These are phyloP conservation scores for Conomelus anceps DNA, from an alignment of 2,888 invertebrate genomes.

Conservation along the genomic window DNA sequence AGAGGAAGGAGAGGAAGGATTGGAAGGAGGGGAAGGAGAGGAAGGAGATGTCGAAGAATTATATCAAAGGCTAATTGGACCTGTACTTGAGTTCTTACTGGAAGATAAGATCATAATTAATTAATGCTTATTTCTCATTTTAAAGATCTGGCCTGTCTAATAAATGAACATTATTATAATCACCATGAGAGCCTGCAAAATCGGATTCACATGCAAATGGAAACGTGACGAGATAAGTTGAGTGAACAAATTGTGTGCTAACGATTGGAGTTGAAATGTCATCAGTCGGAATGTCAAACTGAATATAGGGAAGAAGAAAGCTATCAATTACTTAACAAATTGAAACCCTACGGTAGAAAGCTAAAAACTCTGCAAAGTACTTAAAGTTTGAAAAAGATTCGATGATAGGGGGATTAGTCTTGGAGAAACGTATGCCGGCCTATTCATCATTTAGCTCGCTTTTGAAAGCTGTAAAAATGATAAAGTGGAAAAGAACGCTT, in stretches of 20 bases:
- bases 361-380: neutral
- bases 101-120: no score
- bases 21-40: no score
- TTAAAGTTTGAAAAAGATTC: neutral
- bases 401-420: neutral
- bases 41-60: slow-evolving; percentile 8
- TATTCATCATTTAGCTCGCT: neutral
- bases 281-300: neutral
- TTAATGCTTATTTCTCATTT: no score
- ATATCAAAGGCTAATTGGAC: no score
- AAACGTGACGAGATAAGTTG: neutral
- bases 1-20: slow-evolving; percentile 1
- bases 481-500: neutral
- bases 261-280: neutral
- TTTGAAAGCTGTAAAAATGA: neutral
- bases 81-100: no score
- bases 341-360: neutral
- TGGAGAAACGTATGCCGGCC: neutral
- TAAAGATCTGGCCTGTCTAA: no score
- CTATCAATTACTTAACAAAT: neutral
- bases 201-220: neutral
- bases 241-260: neutral
- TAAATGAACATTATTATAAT: neutral
- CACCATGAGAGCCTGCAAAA: no score
- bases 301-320: neutral